Conservation (phyloP, 2,113 vertebrate genomes). For the Anguilla rostrata region DNA sequence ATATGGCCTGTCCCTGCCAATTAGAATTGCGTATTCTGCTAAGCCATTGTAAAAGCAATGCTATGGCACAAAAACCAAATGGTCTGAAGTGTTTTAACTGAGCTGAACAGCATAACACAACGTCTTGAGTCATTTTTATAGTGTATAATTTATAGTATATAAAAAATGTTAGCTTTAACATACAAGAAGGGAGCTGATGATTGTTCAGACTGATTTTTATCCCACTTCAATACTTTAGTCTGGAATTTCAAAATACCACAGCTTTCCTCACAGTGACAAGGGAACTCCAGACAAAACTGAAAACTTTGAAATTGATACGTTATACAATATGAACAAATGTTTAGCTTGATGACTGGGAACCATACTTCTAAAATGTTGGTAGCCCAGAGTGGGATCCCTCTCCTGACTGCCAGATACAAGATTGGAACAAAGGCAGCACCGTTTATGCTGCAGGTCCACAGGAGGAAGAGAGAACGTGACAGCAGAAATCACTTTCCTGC, state of each 20-base stretch:
- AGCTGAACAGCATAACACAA: no score
- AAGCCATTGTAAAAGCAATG: no score
- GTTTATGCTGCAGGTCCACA: background rate
- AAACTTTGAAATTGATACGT: background rate
- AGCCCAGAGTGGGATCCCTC: background rate
- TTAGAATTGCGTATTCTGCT: no score
- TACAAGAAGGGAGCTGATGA: no score
- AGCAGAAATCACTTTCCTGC: background rate
- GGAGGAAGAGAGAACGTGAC: background rate
- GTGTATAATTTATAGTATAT: no score
- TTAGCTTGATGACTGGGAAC: conserved; percentile 1
- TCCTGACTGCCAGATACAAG: background rate
- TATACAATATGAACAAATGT: background rate
- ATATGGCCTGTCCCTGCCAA: no score
- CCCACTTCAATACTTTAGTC: background rate
- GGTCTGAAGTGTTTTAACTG: no score
- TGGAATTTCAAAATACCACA: background rate
- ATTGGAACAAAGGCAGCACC: background rate
- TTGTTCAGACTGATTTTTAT: no score
- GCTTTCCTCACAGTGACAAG: background rate
- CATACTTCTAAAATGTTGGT: background rate
- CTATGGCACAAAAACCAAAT: no score
- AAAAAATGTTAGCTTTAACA: no score
- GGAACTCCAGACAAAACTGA: background rate
- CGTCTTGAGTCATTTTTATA: no score